Evolutionary conservation across 1,140 invertebrate genomes (phyloP).

Genomic region (Euura saliciscinereae): DNA sequence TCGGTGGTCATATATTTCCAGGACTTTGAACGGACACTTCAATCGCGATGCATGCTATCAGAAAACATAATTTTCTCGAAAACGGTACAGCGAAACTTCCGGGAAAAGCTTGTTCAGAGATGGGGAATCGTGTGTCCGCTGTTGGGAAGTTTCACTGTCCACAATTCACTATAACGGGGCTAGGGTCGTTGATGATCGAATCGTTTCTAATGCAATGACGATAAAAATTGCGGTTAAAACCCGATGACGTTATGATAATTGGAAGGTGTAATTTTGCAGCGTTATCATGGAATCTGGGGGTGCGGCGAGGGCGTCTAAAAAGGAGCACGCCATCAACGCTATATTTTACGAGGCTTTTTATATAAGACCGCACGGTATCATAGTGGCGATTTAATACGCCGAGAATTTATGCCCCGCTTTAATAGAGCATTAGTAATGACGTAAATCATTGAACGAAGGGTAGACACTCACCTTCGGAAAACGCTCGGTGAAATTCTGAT

Average conservation of each 20-base stretch:
- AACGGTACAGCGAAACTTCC: too few relatives aligned
- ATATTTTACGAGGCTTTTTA: constrained; percentile 7
- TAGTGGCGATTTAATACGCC: constrained; percentile 3
- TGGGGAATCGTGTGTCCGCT: too few relatives aligned
- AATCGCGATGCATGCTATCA: too few relatives aligned
- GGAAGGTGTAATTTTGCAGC: constrained; percentile 3
- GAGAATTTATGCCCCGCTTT: constrained; percentile 7
- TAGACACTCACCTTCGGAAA: background rate
- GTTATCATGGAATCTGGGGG: background rate
- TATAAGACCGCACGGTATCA: background rate
- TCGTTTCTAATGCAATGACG: too few relatives aligned
- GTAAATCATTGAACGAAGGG: constrained; percentile 4
- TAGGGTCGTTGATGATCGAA: too few relatives aligned
- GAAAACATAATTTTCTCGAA: too few relatives aligned
- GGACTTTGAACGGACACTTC: too few relatives aligned
- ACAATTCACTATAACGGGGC: too few relatives aligned
- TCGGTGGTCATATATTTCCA: too few relatives aligned
- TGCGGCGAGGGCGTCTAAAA: constrained; percentile 1
- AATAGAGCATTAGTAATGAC: constrained; percentile 7
- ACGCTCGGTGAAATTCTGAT: background rate
- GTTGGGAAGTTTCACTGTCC: too few relatives aligned
- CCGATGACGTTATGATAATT: constrained; percentile 4
- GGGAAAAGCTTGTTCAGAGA: too few relatives aligned
- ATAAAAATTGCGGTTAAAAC: background rate
- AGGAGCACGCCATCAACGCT: constrained; percentile 6